Evolutionary conservation across 2,113 vertebrate genomes (phyloP).

Genomic region (Parus major): DNA sequence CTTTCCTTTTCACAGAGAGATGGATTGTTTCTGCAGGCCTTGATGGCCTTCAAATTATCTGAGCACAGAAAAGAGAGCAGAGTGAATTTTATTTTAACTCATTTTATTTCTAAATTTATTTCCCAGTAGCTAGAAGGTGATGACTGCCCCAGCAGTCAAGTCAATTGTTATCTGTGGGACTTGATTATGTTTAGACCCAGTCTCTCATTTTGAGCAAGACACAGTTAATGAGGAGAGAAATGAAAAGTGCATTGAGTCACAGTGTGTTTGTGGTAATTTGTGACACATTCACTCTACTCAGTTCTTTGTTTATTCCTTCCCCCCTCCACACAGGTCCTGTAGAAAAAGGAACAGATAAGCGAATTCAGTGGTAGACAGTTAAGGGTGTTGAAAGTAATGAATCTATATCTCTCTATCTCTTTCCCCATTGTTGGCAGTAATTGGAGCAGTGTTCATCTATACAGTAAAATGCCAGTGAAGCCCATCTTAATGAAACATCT

Average conservation of each 20-base stretch:
- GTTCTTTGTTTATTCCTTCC: constrained; percentile 77
- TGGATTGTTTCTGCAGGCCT: constrained; percentile 76
- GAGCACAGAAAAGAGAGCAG: constrained; percentile 72
- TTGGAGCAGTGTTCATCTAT: constrained; percentile 81
- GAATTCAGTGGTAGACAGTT: constrained; percentile 78
- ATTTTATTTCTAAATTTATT: constrained; percentile 84
- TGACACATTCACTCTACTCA: constrained; percentile 76
- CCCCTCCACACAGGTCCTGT: constrained; percentile 59
- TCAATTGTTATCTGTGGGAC: constrained; percentile 81
- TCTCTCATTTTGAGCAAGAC: constrained; percentile 80
- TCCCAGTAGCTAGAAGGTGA: constrained; percentile 75
- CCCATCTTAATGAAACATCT: constrained; percentile 82
- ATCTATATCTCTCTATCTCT: constrained; percentile 78
- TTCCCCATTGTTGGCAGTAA: constrained; percentile 81
- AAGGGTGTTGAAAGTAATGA: constrained; percentile 83
- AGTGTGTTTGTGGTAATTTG: constrained; percentile 83
- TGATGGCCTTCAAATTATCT: constrained; percentile 80
- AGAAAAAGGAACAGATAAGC: constrained; percentile 76
- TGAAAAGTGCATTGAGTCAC: constrained; percentile 78
- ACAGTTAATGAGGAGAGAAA: constrained; percentile 85
- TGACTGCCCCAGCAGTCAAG: constrained; percentile 77
- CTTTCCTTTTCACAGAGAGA: constrained; percentile 72
- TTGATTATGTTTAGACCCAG: constrained; percentile 79
- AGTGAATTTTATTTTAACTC: constrained; percentile 83
- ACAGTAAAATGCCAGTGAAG: constrained; percentile 78